Base-by-base conservation (phyloP, 1,140 invertebrate species). In the Tribolium castaneum region DNA sequence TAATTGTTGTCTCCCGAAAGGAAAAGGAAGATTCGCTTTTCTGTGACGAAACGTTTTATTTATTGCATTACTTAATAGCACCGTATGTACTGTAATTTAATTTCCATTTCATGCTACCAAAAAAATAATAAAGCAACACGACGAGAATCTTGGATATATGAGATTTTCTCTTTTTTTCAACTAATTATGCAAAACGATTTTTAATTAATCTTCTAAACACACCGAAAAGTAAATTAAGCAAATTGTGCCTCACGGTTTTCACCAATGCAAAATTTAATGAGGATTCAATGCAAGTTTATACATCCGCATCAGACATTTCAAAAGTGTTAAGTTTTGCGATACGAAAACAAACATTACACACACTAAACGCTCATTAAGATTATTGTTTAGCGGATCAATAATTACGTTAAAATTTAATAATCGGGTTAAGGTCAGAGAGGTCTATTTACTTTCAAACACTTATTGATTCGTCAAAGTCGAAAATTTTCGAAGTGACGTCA, bases 141-240 rank as follows among this genome's bases (percentile, higher is more conserved):
- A 45, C 7, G 25, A 30, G 25, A 45, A n/a, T 45, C 39, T 45
- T 45, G 5, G 6, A 45, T 9, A 45, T 45, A 10, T 25, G 12
- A 19, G 22, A 6, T 19, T 22, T 56, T 22, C 14, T 56, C 16
- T 56, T 59, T 19, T 59, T 59, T 9, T 25, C 14, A 4, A n/a
- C 10, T 59, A 59, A 59, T 59, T 59, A 12, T 22, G 7, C 54
- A 19, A n/a, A 59, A 59, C 13, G 16, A 5, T 59, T 59, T 14
- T 59, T 59, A 59, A 22, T 25, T 30, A 19, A 19, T 59, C 19
- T 59, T 59, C 19, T 45, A 10, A 45, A 45, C 39, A 9, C 39
- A 45, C 39, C 9, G 51, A 25, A 56, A 59, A 59, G 19, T 25
- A 59, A 59, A 59, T 59, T 59, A 59, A 59, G 13, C 54, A 59